phyloP scores from a whole-genome alignment of 2,888 invertebrate species.

The Megastigmus dorsalis region DNA sequence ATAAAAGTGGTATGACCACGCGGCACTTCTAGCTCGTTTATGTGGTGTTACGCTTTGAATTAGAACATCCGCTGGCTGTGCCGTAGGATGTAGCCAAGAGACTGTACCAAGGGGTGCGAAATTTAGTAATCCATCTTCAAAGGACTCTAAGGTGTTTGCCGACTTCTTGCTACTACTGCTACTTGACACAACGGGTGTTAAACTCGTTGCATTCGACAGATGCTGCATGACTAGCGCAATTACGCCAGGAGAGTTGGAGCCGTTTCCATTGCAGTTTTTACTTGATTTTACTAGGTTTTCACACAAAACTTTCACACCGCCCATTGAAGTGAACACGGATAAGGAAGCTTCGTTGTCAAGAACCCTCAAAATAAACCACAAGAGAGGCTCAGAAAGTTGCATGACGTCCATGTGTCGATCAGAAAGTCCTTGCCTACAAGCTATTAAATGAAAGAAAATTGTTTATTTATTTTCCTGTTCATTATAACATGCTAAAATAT shows the following conservation, averaged over 20 bases:
- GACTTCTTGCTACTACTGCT: conserved; percentile 70
- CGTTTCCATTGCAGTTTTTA: conserved; percentile 75
- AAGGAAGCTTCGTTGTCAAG: conserved; percentile 86
- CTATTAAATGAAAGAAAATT: conserved; percentile 55
- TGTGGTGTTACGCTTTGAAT: conserved; percentile 89
- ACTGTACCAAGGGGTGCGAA: conserved; percentile 92
- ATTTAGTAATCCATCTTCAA: conserved; percentile 86
- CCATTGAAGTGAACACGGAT: conserved; percentile 84
- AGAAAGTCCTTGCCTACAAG: conserved; percentile 63
- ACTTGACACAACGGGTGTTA: conserved; percentile 69
- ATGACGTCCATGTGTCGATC: conserved; percentile 72
- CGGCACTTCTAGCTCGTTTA: conserved; percentile 89
- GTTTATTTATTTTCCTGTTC: background rate
- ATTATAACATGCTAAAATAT: background rate
- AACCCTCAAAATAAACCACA: conserved; percentile 88
- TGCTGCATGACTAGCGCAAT: conserved; percentile 80
- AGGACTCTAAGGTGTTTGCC: conserved; percentile 77
- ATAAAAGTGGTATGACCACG: conserved; percentile 98
- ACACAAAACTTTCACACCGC: conserved; percentile 85
- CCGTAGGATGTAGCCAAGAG: conserved; percentile 87
- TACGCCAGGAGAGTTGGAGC: conserved; percentile 75
- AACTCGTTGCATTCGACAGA: conserved; percentile 76
- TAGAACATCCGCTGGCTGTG: conserved; percentile 91
- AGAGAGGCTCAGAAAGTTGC: conserved; percentile 88
- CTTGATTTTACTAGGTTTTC: conserved; percentile 81